Evolutionary conservation across 64 coral and sea anemone genomes (phyloP), one percentile per base, ranked within the genome.

Genomic region (Montipora foliosa): DNA sequence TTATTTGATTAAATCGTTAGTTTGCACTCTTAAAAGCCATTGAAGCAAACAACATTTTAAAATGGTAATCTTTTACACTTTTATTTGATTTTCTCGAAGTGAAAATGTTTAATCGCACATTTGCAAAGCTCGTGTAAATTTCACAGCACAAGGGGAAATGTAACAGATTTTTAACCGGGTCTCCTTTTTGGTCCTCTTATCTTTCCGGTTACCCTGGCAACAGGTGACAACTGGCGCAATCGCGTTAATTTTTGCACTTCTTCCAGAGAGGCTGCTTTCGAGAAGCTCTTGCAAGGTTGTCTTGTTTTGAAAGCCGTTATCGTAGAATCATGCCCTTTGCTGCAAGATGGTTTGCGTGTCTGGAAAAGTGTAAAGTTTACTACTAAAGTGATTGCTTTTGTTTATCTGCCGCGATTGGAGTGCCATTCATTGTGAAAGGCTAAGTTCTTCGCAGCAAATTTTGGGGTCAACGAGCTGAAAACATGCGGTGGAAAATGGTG

Each of bases 351-450:
- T 72, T 72, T 86, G 6, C 19, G 19, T 21, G 15, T 45, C 16
- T 19, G n/a, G 20, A 6, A 19, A 49, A 86, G 46, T 4, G 66
- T 71, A 20, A 24, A 71, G 7, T 50, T 50, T 71, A 5, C 37
- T 37, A 1, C 37, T 37, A 37, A 37, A 37, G 37, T 37, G 37
- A 71, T 86, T 52, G 82, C 82, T 86, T 86, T 86, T 86, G 82
- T 71, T 8, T 59, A 8, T 3, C 66, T 21, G 24, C 44, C 7
- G 17, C 0, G 8, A 21, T 17, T 82, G 3, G 52, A 61, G 50
- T 58, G 79, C n/a, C 53, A 57, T 57, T 6, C 9, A n/a, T 68
- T 68, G 17, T 68, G 4, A 21, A 21, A 17, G 8, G 68, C 7
- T 71, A 19, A 71, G 68, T 71, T 11, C 16, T 17, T 21, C 5